Conservation (phyloP, 1,140 invertebrate species). For the Drosophila obscura region DNA sequence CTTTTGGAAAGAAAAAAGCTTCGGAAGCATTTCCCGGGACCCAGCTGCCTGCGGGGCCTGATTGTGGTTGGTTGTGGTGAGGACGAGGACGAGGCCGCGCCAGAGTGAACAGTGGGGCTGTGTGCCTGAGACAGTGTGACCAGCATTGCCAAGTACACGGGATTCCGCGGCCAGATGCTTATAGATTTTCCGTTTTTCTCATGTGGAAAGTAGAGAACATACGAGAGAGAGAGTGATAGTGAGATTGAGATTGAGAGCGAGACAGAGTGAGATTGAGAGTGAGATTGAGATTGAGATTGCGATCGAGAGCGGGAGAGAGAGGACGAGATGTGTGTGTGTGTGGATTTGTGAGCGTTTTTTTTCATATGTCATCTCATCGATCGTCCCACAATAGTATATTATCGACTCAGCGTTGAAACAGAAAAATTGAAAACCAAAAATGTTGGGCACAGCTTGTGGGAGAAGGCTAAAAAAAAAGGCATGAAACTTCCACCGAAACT, state of each 20-base stretch:
- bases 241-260: slow-evolving; percentile 1
- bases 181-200: slow-evolving; percentile 71
- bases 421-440: slow-evolving; percentile 72
- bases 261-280: background rate
- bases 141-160: slow-evolving; percentile 84
- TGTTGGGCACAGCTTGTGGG: slow-evolving; percentile 65
- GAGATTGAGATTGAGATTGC: slow-evolving; percentile 22
- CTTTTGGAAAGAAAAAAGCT: background rate
- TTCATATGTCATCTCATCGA: slow-evolving; percentile 24
- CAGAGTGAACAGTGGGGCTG: slow-evolving; percentile 15
- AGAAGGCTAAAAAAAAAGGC: slow-evolving; percentile 26
- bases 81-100: background rate
- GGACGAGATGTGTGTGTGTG: background rate
- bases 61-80: background rate
- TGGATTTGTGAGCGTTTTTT: background rate
- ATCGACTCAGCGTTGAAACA: background rate
- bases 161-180: slow-evolving; percentile 83
- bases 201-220: background rate
- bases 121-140: slow-evolving; percentile 40
- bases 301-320: slow-evolving; percentile 3
- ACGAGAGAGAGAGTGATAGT: background rate
- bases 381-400: slow-evolving; percentile 7
- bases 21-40: slow-evolving; percentile 27
- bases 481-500: slow-evolving; percentile 29
- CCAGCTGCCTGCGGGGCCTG: slow-evolving; percentile 19